Evolutionary conservation across 2,888 invertebrate species (phyloP).

Genomic region (Perdita meconis): DNA sequence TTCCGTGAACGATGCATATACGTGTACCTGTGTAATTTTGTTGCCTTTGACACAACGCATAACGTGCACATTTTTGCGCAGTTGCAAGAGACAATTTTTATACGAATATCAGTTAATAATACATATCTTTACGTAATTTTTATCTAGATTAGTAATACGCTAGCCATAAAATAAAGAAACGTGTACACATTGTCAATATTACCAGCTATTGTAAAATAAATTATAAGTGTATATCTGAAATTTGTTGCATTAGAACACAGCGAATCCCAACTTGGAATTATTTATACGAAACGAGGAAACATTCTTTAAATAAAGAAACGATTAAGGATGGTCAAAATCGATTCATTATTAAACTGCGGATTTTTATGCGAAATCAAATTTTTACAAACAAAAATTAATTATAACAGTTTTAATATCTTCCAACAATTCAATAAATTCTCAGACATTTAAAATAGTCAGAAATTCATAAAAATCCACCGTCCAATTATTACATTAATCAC

Average conservation of each 20-base stretch:
- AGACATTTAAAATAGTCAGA: too few relatives aligned
- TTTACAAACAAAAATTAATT: too few relatives aligned
- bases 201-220: constrained; percentile 64
- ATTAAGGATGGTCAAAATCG: background rate
- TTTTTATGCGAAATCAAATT: too few relatives aligned
- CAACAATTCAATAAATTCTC: too few relatives aligned
- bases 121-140: constrained; percentile 51
- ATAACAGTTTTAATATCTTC: too few relatives aligned
- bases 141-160: constrained; percentile 53
- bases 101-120: constrained; percentile 62
- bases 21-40: constrained; percentile 53
- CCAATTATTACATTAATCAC: too few relatives aligned
- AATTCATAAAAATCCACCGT: too few relatives aligned
- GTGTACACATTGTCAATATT: constrained; percentile 69
- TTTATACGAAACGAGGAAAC: constrained; percentile 4
- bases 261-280: constrained; percentile 18
- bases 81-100: constrained; percentile 55
- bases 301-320: constrained; percentile 6
- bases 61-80: constrained; percentile 38
- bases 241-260: constrained; percentile 18
- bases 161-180: constrained; percentile 57
- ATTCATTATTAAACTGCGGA: too few relatives aligned
- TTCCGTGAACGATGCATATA: constrained; percentile 26
- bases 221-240: constrained; percentile 53
- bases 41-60: constrained; percentile 37